Base-by-base conservation (phyloP, 2,797 vertebrate genomes). In the Gallinago stenura region DNA sequence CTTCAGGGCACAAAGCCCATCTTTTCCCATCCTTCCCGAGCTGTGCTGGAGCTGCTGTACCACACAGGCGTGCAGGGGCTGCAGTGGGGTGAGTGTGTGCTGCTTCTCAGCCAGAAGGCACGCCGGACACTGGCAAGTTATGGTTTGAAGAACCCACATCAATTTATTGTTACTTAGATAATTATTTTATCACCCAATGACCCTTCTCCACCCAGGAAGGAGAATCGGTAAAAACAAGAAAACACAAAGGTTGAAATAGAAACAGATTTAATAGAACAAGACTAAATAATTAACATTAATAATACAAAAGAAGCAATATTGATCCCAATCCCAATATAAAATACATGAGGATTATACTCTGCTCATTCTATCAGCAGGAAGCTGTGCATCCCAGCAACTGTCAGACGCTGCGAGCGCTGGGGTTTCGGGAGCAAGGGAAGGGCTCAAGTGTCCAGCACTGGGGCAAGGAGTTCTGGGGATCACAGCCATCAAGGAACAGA, bases 41-140 rank as follows among this genome's bases (percentile, higher is more conserved):
- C 50, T 30, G n/a, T 11, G 50, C 71, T 24, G 2, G 3, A 10
- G 33, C 24, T 17, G 41, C 14, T 6, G 71, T 8, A 8, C 22
- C 13, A 2, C 2, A 1, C 5, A 8, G 1, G 5, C 0, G 0
- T 2, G 60, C 57, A 30, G 28, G 43, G 51, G 5, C 33, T 28
- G 37, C 30, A 12, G 41, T 3, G 14, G 2, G 33, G 31, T 9
- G 16, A 28, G 10, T 2, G 1, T 1, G 11, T 21, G 69, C 33
- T 20, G 33, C 4, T 51, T 26, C 31, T 54, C 45, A 46, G 25
- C 26, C 26, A 4, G 20, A 51, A 15, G 21, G n/a, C 48, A 31
- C 0, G 0, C 9, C 2, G 4, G 35, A 28, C 26, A 61, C 35
- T 9, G 6, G 37, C 3, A 12, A 26, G 60, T 39, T 37, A 37